These are phyloP conservation scores for Bombus soroeensis DNA, from an alignment of 1,140 invertebrate species.

Conservation along the genomic window DNA sequence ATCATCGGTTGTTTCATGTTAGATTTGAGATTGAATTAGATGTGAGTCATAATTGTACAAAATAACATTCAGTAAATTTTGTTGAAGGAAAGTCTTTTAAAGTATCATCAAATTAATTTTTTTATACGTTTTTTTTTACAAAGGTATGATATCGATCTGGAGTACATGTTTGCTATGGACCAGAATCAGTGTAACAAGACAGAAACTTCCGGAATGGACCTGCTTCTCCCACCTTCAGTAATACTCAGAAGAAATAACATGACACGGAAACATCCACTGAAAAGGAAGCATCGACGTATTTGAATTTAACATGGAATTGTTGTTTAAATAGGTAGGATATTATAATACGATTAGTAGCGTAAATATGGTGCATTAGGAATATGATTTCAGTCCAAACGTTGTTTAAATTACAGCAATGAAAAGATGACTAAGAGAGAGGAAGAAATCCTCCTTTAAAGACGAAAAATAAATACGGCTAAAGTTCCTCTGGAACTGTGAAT, in stretches of 20 bases:
- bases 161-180: slow-evolving; percentile 91
- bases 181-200: slow-evolving; percentile 86
- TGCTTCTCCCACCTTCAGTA: slow-evolving; percentile 67
- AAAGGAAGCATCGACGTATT: slow-evolving; percentile 73
- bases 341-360: not conserved
- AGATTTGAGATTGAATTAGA: too few species aligned
- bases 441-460: not conserved
- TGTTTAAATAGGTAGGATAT: not conserved
- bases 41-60: too few species aligned
- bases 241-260: slow-evolving; percentile 61
- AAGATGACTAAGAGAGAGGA: not conserved
- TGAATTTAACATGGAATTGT: not conserved
- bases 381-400: not conserved
- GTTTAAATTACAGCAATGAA: not conserved
- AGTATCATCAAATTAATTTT: not conserved
- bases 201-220: slow-evolving; percentile 58
- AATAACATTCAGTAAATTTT: not conserved
- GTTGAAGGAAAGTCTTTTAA: not conserved
- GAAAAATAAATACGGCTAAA: not conserved
- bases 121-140: not conserved
- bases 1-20: too few species aligned
- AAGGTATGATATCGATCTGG: slow-evolving; percentile 90
- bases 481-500: not conserved
- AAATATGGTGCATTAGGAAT: not conserved
- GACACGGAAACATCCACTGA: slow-evolving; percentile 75